phyloP scores from a whole-genome alignment of 2,113 vertebrate species.

The Bambusicola thoracicus region DNA sequence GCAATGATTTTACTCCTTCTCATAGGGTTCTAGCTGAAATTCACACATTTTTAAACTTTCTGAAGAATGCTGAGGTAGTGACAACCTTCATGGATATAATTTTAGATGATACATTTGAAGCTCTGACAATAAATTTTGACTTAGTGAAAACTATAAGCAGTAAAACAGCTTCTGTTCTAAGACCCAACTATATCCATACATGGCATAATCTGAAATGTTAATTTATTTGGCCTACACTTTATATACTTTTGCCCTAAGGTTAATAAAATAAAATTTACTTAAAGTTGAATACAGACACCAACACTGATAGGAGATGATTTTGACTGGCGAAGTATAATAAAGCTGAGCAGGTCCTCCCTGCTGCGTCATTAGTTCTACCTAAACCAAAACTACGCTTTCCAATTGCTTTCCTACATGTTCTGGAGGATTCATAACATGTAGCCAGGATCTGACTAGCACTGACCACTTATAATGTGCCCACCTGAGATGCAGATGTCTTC shows the following conservation, averaged over 20 bases:
- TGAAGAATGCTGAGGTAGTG: not conserved
- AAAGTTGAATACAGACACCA: not conserved
- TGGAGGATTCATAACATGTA: not conserved
- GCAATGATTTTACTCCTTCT: not conserved
- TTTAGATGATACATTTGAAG: not conserved
- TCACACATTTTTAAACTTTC: not conserved
- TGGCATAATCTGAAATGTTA: not conserved
- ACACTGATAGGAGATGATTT: not conserved
- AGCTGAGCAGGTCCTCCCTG: not conserved
- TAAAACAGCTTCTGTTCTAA: not conserved
- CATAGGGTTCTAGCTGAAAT: not conserved
- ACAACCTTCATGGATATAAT: not conserved
- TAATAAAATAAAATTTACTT: conserved; percentile 12
- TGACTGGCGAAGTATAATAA: not conserved
- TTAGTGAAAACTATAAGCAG: not conserved
- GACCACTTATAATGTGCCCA: not conserved
- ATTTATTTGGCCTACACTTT: not conserved
- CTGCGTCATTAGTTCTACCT: not conserved
- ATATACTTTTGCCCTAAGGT: not conserved
- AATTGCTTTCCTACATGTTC: not conserved
- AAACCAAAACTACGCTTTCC: not conserved
- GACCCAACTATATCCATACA: not conserved
- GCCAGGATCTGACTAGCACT: not conserved
- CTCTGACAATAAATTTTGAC: no score
- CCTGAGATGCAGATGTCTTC: rapidly evolving